Conservation (phyloP, 2,113 vertebrate species). For the Ophiodon elongatus region DNA sequence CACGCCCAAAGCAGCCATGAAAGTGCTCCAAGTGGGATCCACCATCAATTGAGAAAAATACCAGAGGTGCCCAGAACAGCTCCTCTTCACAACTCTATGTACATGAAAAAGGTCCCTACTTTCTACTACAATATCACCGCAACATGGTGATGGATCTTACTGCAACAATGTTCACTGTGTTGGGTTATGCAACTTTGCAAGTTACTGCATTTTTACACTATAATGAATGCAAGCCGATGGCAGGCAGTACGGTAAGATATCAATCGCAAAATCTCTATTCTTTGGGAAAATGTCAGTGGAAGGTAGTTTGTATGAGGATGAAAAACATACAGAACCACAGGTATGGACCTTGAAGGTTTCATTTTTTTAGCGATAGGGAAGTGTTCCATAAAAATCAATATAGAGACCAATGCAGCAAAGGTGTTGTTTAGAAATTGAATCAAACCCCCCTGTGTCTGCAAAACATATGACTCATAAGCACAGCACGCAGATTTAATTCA, state of each 20-base stretch:
- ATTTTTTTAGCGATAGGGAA: neutral
- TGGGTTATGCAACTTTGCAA: neutral
- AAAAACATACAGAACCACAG: neutral
- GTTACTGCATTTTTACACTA: neutral
- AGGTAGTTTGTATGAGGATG: no score
- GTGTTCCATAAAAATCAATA: conserved; percentile 34
- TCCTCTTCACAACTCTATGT: no score
- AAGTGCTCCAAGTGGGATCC: neutral
- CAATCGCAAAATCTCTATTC: neutral
- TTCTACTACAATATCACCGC: neutral
- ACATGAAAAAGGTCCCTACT: neutral
- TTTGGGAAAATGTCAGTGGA: neutral
- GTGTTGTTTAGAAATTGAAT: conserved; percentile 14
- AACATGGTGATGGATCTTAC: neutral
- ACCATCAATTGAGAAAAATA: neutral
- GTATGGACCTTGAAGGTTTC: neutral
- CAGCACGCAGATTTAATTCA: conserved; percentile 18
- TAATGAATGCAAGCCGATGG: neutral
- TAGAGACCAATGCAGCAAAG: neutral
- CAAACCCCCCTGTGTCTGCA: neutral
- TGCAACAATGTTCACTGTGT: neutral
- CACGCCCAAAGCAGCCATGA: neutral
- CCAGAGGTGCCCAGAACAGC: neutral
- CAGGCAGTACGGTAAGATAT: neutral
- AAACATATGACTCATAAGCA: conserved; percentile 41